These are phyloP conservation scores for Hippoglossus hippoglossus DNA, from an alignment of 2,797 vertebrate genomes.

Conservation along the genomic window DNA sequence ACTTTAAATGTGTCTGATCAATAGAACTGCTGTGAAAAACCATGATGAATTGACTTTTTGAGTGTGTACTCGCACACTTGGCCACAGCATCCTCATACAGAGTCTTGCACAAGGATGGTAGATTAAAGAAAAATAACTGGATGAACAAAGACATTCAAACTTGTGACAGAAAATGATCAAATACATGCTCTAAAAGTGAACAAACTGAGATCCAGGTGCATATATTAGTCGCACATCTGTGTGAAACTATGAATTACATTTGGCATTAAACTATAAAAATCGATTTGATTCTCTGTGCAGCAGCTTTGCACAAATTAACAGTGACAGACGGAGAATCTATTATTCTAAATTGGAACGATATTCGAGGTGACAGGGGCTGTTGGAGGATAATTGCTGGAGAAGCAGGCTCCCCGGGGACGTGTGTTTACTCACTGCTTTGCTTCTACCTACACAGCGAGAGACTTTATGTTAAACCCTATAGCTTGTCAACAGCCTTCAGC, in stretches of 20 bases:
- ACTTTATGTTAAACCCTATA: conserved; percentile 70
- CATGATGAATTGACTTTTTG: conserved; percentile 6
- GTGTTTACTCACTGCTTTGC: conserved; percentile 64
- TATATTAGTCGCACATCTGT: not conserved
- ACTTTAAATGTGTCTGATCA: not conserved
- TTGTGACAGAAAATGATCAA: not conserved
- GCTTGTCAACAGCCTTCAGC: conserved; percentile 71
- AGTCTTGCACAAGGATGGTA: not conserved
- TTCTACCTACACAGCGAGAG: conserved; percentile 58
- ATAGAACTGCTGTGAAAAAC: conserved; percentile 4
- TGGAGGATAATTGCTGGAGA: conserved; percentile 71
- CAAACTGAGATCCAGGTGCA: not conserved
- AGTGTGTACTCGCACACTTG: too few species aligned
- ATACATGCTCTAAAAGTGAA: too few species aligned
- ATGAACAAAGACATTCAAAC: not conserved
- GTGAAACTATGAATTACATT: conserved; percentile 30
- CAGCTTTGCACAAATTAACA: conserved; percentile 40
- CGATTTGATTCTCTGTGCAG: conserved; percentile 26
- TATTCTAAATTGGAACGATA: conserved; percentile 53
- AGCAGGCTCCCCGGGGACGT: conserved; percentile 51
- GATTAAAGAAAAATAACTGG: conserved; percentile 16
- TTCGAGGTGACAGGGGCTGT: conserved; percentile 42
- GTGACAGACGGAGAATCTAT: conserved; percentile 48
- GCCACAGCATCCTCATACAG: too few species aligned
- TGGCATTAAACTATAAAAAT: conserved; percentile 31